Base-by-base conservation (phyloP, 2,888 invertebrate species). In the Caenorhabditis drosophilae region DNA sequence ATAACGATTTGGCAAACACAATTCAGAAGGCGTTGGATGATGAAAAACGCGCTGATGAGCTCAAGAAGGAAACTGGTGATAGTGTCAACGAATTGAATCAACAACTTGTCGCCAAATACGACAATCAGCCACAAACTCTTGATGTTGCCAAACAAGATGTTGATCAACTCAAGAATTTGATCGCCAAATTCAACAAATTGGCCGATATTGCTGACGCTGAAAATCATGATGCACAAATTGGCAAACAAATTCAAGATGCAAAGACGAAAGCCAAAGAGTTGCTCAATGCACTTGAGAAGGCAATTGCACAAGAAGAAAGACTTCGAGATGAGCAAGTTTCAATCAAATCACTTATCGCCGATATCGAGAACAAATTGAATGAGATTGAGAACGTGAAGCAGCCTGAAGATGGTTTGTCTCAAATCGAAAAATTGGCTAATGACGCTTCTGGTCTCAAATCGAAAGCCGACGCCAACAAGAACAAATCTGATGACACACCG, bases 101-200 rank as follows among this genome's bases (percentile, higher is more conserved):
- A n/a, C n/a, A n/a, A 35, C 46, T 61, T 46, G 54, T 66, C 26
- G 49, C 66, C 16, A 62, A 66, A 48, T 58, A 70, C 31, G 45
- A 58, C 4, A 46, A 58, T 42, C 27, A 40, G 20, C 25, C 55
- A 31, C 67, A 70, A 46, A 58, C 63, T 42, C 49, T 67, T 41
- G 61, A 52, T 31, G 49, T 55, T 45, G 69, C 60, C 27, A 59
- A 64, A 34, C 46, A 61, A 27, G 59, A 67, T 36, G 51, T 53
- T 26, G 44, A 44, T 26, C 34, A 56, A 45, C 60, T 62, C 35
- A 55, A 63, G 36, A 31, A 46, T 34, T 49, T 57, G 41, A 22
- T 57, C 20, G 63, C 51, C 9, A 58, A 52, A 15, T 20, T 54
- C 9, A 23, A 35, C 23, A 25, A 35, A 23, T 25, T 49, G 35